These are phyloP conservation scores for Drosophila funebris DNA, from an alignment of 1,140 invertebrate genomes.

Conservation along the genomic window DNA sequence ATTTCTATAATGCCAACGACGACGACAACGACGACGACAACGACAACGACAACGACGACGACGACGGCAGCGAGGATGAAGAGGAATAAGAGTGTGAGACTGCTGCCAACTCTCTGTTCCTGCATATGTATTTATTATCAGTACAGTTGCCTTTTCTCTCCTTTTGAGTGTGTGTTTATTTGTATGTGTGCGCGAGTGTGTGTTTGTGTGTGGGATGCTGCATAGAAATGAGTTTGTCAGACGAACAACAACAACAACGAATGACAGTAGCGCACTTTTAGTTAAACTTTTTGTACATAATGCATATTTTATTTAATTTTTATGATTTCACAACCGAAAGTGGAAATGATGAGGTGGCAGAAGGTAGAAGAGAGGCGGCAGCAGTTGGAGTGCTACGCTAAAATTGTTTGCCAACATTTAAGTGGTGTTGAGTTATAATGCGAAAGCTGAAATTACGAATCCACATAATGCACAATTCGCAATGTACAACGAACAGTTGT, in stretches of 20 bases:
- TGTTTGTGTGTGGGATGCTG: constrained; percentile 23
- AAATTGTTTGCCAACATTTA: constrained; percentile 74
- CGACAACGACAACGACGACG: not conserved
- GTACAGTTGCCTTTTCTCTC: constrained; percentile 53
- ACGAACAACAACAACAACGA: constrained; percentile 23
- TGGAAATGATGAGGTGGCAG: constrained; percentile 48
- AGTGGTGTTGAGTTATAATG: constrained; percentile 67
- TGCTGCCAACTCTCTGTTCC: constrained; percentile 14
- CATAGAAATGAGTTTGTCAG: constrained; percentile 51
- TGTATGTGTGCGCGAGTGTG: constrained; percentile 8
- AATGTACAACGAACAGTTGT: not conserved
- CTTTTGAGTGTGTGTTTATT: not conserved
- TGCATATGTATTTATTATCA: constrained; percentile 79
- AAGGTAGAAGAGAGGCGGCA: not conserved
- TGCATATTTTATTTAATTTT: constrained; percentile 82
- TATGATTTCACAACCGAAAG: constrained; percentile 61
- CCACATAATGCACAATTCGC: not conserved
- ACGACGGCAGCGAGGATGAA: not conserved
- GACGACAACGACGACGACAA: constrained; percentile 19
- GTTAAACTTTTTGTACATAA: constrained; percentile 65
- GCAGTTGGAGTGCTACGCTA: not conserved
- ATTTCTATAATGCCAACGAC: constrained; percentile 78
- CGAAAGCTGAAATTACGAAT: not conserved
- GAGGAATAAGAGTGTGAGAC: not conserved
- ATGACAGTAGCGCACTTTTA: constrained; percentile 53